A percentile compares a stretch with the other conserved stretches of the same genome.
Evolutionary conservation across 2,797 vertebrate species (phyloP).

Genomic region (Acanthis flammea): DNA sequence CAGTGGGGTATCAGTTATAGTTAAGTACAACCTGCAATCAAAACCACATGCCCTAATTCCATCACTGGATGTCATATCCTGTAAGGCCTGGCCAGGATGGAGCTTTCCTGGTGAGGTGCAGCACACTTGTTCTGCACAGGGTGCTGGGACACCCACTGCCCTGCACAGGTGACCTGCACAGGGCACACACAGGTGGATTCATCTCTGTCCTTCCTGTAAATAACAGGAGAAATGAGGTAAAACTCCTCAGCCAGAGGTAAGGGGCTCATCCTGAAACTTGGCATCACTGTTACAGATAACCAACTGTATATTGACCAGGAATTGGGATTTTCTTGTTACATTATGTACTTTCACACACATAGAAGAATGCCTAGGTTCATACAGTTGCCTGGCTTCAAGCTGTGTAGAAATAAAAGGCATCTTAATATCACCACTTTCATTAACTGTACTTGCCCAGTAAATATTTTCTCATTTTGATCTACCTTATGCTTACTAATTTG

Average conservation of each 20-base stretch:
- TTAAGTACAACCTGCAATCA: neutral
- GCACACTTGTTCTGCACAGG: neutral
- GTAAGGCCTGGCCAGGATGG: neutral
- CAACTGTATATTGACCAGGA: neutral
- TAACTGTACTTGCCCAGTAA: neutral
- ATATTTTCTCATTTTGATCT: neutral
- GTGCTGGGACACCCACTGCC: neutral
- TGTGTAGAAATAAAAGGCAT: neutral
- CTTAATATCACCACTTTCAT: neutral
- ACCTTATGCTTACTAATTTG: neutral
- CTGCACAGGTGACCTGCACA: neutral
- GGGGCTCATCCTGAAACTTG: neutral
- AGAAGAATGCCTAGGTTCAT: neutral
- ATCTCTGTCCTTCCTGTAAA: neutral
- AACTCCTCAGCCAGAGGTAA: neutral
- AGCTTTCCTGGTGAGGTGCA: neutral
- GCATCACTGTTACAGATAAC: neutral
- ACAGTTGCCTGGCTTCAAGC: neutral
- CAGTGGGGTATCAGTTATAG: neutral
- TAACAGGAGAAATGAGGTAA: neutral
- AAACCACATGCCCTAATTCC: neutral
- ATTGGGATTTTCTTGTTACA: neutral
- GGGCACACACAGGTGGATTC: fast-evolving
- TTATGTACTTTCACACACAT: neutral
- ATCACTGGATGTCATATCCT: neutral